Conservation (phyloP, 92 coral and sea anemone genomes). For the Actinostola sp. region DNA sequence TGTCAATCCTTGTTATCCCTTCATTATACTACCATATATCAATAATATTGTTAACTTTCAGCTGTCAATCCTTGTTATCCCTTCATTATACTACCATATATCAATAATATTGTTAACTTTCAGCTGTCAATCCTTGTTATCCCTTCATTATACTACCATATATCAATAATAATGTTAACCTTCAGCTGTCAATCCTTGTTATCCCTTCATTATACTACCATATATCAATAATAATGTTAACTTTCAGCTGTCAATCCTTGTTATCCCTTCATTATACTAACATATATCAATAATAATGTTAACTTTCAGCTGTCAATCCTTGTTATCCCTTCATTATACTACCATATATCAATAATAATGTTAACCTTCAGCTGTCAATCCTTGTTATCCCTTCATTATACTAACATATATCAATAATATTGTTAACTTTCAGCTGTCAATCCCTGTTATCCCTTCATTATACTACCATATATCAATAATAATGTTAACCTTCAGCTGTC, state of each 20-base stretch:
- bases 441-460: constrained; percentile 70
- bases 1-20: constrained; percentile 78
- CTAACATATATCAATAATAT: background rate
- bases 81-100: background rate
- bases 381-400: constrained; percentile 61
- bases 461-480: background rate
- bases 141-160: constrained; percentile 24
- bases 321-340: constrained; percentile 52
- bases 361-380: constrained; percentile 48
- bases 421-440: constrained; percentile 33
- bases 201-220: constrained; percentile 26
- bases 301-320: constrained; percentile 57
- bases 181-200: constrained; percentile 70
- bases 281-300: background rate
- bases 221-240: background rate
- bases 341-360: background rate
- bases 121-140: constrained; percentile 70
- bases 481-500: background rate
- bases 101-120: background rate
- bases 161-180: background rate
- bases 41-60: background rate
- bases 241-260: constrained; percentile 72
- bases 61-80: constrained; percentile 80
- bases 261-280: constrained; percentile 28
- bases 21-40: background rate